Conservation (phyloP, 2,113 vertebrate genomes). For the Egretta garzetta region DNA sequence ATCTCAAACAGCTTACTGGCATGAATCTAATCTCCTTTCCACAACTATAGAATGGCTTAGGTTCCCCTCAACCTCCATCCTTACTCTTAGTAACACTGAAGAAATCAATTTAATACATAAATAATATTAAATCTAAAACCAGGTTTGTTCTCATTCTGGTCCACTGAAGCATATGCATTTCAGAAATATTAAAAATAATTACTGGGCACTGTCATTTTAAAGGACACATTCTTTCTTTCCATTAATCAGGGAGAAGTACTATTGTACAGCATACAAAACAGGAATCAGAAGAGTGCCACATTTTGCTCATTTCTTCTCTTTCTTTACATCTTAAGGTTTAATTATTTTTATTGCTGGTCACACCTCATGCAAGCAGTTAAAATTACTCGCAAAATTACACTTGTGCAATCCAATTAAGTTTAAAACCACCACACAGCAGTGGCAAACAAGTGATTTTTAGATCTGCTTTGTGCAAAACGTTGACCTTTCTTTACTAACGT, state of each 20-base stretch:
- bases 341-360: neutral
- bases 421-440: neutral
- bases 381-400: neutral
- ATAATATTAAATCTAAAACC: neutral
- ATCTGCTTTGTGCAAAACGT: neutral
- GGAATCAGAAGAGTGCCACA: neutral
- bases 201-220: neutral
- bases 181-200: neutral
- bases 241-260: neutral
- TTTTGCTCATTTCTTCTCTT: neutral
- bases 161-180: neutral
- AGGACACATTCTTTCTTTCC: neutral
- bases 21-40: constrained; percentile 21
- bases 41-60: neutral
- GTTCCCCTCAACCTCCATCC: neutral
- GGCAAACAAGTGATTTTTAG: neutral
- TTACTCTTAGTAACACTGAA: neutral
- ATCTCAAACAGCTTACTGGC: constrained; percentile 10
- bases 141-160: neutral
- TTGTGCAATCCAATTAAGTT: neutral
- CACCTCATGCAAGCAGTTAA: neutral
- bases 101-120: neutral
- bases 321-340: neutral
- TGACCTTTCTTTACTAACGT: neutral
- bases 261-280: neutral